Percentiles rank a stretch among this genome's conserved stretches.
phyloP scores from a whole-genome alignment of 2,113 vertebrate species.

The Indicator indicator region DNA sequence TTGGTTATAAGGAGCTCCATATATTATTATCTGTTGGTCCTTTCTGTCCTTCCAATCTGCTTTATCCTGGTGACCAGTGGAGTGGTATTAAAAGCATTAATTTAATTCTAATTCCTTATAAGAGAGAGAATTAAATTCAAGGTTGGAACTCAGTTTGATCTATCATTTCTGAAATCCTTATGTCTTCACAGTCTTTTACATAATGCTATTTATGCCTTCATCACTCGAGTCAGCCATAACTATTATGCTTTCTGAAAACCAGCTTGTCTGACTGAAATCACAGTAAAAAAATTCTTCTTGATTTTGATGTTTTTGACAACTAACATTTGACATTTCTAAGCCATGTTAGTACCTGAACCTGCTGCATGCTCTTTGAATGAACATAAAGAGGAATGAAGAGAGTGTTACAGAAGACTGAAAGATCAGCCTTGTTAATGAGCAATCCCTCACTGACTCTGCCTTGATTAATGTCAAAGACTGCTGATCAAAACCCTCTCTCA shows the following conservation, averaged over 20 bases:
- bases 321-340: not conserved
- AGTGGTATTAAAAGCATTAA: not conserved
- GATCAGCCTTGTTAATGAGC: not conserved
- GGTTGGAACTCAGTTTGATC: not conserved
- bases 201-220: not conserved
- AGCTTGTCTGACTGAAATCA: not conserved
- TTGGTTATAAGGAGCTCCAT: not conserved
- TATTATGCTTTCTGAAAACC: not conserved
- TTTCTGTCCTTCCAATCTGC: not conserved
- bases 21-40: not conserved
- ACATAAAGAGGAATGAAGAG: not conserved
- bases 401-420: not conserved
- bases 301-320: not conserved
- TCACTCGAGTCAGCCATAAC: not conserved
- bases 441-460: not conserved
- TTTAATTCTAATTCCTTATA: not conserved
- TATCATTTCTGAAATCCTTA: not conserved
- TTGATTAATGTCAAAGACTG: slow-evolving; percentile 27
- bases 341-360: not conserved
- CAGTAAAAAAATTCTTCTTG: not conserved
- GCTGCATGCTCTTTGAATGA: not conserved
- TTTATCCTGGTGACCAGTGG: not conserved
- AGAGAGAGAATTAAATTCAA: not conserved
- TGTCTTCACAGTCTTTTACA: not conserved
- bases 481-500: not conserved